phyloP scores from a whole-genome alignment of 2,888 invertebrate species.

The Cerceris rybyensis region DNA sequence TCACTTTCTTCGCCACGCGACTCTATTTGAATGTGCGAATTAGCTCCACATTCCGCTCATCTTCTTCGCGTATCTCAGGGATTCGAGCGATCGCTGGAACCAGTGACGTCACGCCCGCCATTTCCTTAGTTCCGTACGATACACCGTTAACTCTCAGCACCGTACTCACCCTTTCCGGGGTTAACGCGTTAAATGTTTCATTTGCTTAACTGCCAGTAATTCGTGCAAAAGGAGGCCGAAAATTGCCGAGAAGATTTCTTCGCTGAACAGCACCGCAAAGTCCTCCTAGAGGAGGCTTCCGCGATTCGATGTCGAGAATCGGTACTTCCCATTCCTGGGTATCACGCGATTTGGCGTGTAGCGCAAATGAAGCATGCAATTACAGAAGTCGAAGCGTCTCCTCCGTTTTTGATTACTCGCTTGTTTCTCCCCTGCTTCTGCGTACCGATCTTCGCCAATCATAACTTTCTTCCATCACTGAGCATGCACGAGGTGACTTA shows the following conservation, averaged over 20 bases:
- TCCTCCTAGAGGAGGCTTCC: slow-evolving; percentile 27
- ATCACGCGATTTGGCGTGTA: slow-evolving; percentile 66
- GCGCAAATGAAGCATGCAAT: slow-evolving; percentile 68
- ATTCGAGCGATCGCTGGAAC: too few relatives aligned
- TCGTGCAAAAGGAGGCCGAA: background rate
- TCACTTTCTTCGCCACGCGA: too few relatives aligned
- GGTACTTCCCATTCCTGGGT: slow-evolving; percentile 17
- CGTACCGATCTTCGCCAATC: background rate
- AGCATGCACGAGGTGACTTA: slow-evolving; percentile 8
- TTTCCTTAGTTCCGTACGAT: too few relatives aligned
- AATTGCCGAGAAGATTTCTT: background rate
- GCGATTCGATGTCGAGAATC: slow-evolving; percentile 22
- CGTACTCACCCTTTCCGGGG: too few relatives aligned
- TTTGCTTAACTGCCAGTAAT: too few relatives aligned
- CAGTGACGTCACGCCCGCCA: too few relatives aligned
- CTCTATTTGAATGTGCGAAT: too few relatives aligned
- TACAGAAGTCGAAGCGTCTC: slow-evolving; percentile 55
- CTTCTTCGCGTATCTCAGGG: too few relatives aligned
- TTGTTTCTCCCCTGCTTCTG: slow-evolving; percentile 1
- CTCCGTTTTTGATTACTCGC: slow-evolving; percentile 52
- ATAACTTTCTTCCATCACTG: slow-evolving; percentile 24
- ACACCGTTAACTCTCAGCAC: too few relatives aligned
- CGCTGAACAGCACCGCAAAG: background rate
- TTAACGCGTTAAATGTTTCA: too few relatives aligned
- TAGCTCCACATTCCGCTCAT: too few relatives aligned